Evolutionary conservation across 1,140 invertebrate genomes (phyloP).

Genomic region (Agrypnia vestita): DNA sequence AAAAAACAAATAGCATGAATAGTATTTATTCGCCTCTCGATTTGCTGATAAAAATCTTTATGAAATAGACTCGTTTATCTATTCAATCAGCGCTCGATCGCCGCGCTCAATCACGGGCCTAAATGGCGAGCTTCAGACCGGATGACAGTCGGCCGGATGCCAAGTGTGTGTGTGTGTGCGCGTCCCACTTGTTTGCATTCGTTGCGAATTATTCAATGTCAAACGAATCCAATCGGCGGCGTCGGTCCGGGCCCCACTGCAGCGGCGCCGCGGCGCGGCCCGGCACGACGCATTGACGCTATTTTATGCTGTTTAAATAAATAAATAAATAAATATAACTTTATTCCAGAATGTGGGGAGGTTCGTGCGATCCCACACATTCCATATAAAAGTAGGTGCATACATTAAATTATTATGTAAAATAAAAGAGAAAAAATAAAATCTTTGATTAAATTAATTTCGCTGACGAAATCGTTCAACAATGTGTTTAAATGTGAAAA

Average conservation of each 20-base stretch:
- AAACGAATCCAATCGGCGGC: constrained; percentile 35
- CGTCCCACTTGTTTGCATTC: constrained; percentile 50
- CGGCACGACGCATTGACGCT: not conserved
- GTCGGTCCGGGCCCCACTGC: not conserved
- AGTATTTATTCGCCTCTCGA: too few relatives aligned
- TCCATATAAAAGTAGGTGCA: too few relatives aligned
- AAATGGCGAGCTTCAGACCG: constrained; percentile 31
- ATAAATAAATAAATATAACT: too few relatives aligned
- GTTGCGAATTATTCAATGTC: constrained; percentile 43
- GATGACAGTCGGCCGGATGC: not conserved
- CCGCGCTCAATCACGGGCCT: constrained; percentile 41
- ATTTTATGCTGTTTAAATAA: too few relatives aligned
- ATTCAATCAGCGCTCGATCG: constrained; percentile 14
- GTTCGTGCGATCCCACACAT: too few relatives aligned
- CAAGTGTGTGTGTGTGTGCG: not conserved
- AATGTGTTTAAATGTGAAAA: too few relatives aligned
- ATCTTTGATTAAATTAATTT: too few relatives aligned
- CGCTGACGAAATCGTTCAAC: too few relatives aligned
- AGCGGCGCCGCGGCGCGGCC: not conserved
- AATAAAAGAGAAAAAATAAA: too few relatives aligned
- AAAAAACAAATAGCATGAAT: not conserved
- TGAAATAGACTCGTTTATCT: constrained; percentile 1
- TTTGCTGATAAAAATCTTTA: too few relatives aligned
- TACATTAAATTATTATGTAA: too few relatives aligned
- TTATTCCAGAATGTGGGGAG: too few relatives aligned